Conservation (phyloP, 2,113 vertebrate genomes). For the Theristicus caerulescens region DNA sequence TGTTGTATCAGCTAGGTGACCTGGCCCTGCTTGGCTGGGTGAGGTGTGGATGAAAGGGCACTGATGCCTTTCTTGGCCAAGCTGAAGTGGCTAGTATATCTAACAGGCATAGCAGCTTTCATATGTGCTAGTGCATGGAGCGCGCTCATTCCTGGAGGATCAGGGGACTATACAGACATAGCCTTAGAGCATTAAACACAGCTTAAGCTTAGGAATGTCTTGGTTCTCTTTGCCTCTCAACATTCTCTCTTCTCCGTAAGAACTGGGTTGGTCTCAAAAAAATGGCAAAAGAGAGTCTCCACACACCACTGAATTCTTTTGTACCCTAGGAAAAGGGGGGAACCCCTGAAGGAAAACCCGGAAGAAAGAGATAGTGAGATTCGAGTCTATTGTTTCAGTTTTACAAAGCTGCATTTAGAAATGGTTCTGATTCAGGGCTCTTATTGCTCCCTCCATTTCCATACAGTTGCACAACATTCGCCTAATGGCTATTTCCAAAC, state of each 20-base stretch:
- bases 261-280: not conserved
- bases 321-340: not conserved
- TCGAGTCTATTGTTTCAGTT: not conserved
- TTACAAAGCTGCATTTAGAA: not conserved
- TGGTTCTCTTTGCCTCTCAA: not conserved
- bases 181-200: not conserved
- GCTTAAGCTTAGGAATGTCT: not conserved
- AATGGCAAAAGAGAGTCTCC: not conserved
- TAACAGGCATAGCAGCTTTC: not conserved
- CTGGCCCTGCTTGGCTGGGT: not conserved
- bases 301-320: not conserved
- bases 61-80: not conserved
- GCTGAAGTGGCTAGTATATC: not conserved
- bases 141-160: not conserved
- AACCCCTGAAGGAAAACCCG: not conserved
- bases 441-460: not conserved
- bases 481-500: not conserved
- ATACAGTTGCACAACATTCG: fast-evolving
- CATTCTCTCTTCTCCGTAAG: not conserved
- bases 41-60: not conserved
- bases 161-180: not conserved
- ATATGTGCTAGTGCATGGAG: not conserved
- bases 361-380: not conserved
- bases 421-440: not conserved
- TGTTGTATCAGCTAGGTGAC: not conserved